These are phyloP conservation scores for Antheraea mylitta DNA, from an alignment of 1,140 invertebrate species.

Conservation along the genomic window DNA sequence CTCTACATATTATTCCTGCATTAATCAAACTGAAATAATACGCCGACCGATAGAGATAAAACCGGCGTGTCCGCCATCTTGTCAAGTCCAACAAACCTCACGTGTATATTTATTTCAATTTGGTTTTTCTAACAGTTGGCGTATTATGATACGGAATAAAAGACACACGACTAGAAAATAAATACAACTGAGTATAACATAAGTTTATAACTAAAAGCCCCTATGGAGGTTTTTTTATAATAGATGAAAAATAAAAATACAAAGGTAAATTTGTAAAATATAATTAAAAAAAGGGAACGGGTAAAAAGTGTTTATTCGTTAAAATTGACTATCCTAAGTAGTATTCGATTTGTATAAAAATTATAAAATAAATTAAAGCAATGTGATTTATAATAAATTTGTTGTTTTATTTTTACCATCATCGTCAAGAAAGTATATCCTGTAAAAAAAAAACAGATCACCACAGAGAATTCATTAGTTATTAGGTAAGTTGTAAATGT, in stretches of 20 bases:
- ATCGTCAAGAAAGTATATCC: no score
- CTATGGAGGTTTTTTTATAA: conserved; percentile 79
- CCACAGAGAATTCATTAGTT: no score
- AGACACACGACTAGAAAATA: conserved; percentile 63
- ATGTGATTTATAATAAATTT: conserved; percentile 76
- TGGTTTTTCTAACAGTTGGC: neutral
- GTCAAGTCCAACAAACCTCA: neutral
- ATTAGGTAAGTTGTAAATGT: no score
- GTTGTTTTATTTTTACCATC: conserved; percentile 49
- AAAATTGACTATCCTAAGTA: conserved; percentile 76
- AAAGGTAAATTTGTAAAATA: conserved; percentile 74
- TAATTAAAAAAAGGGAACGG: conserved; percentile 55
- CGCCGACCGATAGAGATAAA: neutral
- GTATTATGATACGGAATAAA: conserved; percentile 22
- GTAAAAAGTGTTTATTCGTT: conserved; percentile 74
- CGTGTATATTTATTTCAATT: neutral
- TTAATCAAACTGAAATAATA: neutral
- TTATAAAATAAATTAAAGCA: conserved; percentile 77
- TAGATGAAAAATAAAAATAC: conserved; percentile 56
- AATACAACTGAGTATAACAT: conserved; percentile 66
- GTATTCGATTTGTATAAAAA: conserved; percentile 79
- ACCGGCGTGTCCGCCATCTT: neutral
- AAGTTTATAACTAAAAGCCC: conserved; percentile 74
- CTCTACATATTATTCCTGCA: conserved; percentile 58
- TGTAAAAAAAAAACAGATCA: no score